These are phyloP conservation scores for Oryzias celebensis DNA, from an alignment of 2,113 vertebrate species.

Conservation along the genomic window DNA sequence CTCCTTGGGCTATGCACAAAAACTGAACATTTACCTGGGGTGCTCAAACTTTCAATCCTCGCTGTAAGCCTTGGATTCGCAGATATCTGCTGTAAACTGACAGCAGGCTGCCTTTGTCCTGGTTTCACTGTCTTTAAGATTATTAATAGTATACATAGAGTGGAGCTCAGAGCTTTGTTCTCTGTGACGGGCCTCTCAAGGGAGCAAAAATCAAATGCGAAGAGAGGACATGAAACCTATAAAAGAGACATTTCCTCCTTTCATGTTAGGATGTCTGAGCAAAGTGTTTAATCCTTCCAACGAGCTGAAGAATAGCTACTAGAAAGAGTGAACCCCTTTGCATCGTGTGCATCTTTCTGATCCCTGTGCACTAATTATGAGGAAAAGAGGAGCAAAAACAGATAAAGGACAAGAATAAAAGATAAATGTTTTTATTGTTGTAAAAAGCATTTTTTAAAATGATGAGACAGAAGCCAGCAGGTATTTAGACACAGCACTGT, in stretches of 20 bases:
- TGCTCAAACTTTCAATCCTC: slow-evolving; percentile 7
- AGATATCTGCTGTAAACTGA: neutral
- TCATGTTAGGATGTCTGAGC: slow-evolving; percentile 4
- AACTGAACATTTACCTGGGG: neutral
- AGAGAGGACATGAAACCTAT: slow-evolving; percentile 35
- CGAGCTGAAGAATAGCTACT: slow-evolving; percentile 28
- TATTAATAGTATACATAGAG: slow-evolving; percentile 33
- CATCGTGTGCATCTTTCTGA: neutral
- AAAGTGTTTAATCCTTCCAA: slow-evolving; percentile 12
- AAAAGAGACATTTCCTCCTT: slow-evolving; percentile 3
- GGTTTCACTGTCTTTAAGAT: slow-evolving; percentile 6
- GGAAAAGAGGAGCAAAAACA: neutral
- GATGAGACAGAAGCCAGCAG: neutral
- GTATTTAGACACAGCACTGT: neutral
- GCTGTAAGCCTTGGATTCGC: slow-evolving; percentile 13
- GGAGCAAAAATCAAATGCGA: slow-evolving; percentile 48
- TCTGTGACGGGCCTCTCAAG: slow-evolving; percentile 26
- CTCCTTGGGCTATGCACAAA: neutral
- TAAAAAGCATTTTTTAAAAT: neutral
- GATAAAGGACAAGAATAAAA: neutral
- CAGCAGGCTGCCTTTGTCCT: neutral
- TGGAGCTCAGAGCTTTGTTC: slow-evolving; percentile 30
- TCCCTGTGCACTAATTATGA: neutral
- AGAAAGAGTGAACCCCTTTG: slow-evolving; percentile 8
- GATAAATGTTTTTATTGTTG: neutral